Base-by-base conservation (phyloP, 1,140 invertebrate species). In the Eubasilissa regina region DNA sequence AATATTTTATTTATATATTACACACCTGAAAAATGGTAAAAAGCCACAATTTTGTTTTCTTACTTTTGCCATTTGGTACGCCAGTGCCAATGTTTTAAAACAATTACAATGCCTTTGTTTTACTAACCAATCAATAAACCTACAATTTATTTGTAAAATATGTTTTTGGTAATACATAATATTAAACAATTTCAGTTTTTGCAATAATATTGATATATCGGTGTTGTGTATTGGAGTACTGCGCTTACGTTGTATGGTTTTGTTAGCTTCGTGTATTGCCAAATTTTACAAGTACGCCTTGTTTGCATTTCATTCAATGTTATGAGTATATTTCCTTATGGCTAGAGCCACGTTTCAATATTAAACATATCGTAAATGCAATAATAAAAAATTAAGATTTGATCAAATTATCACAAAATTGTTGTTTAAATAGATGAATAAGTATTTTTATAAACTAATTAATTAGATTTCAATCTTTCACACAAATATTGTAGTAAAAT, bases 341-440 rank as follows among this genome's bases (percentile, higher is more conserved):
- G 62, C 62, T 44, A 44, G 9, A 44, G 62, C 62, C 62, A 66
- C 43, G 44, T 64, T 64, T 35, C 44, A 13, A 66, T 66, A 66
- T 43, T 15, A 15, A 66, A 43, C 62, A 66, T 66, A 66, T 66
- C 62, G 15, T 44, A 15, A 17, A 8, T 56, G 8, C 8, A n/a
- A n/a, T 17, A 56, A 56, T 56, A 56, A 17, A n/a, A 56, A 17
- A n/a, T n/a, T n/a, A n/a, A 17, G 7, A 15, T 44, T 15, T 43
- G 62, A 66, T 66, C 62, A 66, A 66, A 66, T 17, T 44, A 44
- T 66, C 62, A 66, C 62, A 66, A 66, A 66, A 66, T 43, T 66
- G 44, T 58, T 19, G 21, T 43, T 66, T 66, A 35, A 21, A 45
- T 44, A 66, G 62, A 58, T 15, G 3, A 58, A 58, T 58, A 58